Conservation (phyloP, 2,797 vertebrate species). For the Pseudochirops corinnae region DNA sequence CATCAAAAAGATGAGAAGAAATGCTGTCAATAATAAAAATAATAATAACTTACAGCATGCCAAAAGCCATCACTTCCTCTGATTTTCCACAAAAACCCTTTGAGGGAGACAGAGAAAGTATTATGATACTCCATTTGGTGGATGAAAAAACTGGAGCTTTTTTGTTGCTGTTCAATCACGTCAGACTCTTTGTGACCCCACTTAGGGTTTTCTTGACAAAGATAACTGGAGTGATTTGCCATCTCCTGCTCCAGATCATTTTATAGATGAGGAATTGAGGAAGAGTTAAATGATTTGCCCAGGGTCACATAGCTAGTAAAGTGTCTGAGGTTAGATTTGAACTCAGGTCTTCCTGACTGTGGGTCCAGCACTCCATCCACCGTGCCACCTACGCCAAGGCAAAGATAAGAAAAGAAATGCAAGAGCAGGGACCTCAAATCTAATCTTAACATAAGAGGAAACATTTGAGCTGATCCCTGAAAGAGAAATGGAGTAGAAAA, state of each 20-base stretch:
- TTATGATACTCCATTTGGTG: background rate
- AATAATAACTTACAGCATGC: background rate
- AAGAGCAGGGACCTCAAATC: background rate
- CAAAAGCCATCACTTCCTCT: background rate
- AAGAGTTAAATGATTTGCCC: too few species aligned
- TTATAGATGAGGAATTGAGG: too few species aligned
- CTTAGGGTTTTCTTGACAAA: background rate
- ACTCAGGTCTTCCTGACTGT: too few species aligned
- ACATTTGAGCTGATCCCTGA: background rate
- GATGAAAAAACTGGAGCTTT: background rate
- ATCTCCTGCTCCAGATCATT: background rate
- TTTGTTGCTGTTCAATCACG: background rate
- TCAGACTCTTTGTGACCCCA: background rate
- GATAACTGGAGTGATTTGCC: background rate
- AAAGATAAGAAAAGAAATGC: too few species aligned
- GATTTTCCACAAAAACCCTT: background rate
- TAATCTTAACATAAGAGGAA: background rate
- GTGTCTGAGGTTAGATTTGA: too few species aligned
- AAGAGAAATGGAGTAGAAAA: background rate
- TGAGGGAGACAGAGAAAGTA: background rate
- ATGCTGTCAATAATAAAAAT: background rate
- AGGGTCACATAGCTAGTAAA: too few species aligned
- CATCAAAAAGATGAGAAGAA: background rate
- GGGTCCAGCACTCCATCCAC: too few species aligned
- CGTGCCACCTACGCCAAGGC: too few species aligned